These are phyloP conservation scores for Gymnobelideus leadbeateri DNA, from an alignment of 2,113 vertebrate species.

Conservation along the genomic window DNA sequence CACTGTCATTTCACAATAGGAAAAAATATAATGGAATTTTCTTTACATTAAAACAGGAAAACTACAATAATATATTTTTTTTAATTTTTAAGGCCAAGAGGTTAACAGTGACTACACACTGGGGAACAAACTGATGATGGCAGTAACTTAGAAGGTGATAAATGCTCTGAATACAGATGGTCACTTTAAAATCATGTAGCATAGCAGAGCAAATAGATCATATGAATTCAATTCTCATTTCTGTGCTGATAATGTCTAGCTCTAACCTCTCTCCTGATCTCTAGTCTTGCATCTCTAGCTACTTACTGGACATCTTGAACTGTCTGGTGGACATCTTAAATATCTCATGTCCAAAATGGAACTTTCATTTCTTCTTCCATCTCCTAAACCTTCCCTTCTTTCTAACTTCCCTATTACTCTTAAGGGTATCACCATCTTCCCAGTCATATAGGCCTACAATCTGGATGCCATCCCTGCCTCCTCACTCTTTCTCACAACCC, in stretches of 20 bases:
- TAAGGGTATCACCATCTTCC: neutral
- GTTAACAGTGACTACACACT: neutral
- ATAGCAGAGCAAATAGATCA: neutral
- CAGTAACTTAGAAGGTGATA: neutral
- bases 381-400: neutral
- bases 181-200: neutral
- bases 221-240: neutral
- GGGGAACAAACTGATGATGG: neutral
- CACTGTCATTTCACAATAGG: neutral
- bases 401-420: neutral
- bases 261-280: neutral
- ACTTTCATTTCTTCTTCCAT: neutral
- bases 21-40: neutral
- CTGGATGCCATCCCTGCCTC: neutral
- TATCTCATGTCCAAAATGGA: neutral
- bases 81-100: neutral
- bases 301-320: neutral
- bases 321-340: neutral
- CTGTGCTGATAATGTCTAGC: neutral
- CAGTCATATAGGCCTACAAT: neutral
- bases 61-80: neutral
- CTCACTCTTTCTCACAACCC: neutral
- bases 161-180: neutral
- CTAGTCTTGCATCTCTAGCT: neutral
- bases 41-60: neutral